phyloP scores from a whole-genome alignment of 1,140 invertebrate species.

The Physella acuta region DNA sequence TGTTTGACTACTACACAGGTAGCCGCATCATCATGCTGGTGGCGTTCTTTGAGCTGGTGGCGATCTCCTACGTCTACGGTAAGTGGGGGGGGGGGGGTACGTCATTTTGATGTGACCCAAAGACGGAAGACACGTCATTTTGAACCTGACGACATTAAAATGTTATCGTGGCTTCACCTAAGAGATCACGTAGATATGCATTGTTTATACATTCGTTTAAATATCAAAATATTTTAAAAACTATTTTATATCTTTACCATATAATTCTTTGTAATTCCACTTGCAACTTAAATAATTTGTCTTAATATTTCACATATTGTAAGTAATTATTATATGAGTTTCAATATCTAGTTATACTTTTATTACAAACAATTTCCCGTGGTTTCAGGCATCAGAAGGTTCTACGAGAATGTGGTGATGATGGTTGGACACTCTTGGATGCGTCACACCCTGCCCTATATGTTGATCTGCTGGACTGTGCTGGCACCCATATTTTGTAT shows the following conservation, averaged over 20 bases:
- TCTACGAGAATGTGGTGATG: conserved; percentile 68
- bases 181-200: too few species aligned
- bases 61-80: conserved; percentile 77
- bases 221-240: too few species aligned
- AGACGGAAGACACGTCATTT: not conserved
- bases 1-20: conserved; percentile 76
- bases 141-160: too few species aligned
- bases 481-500: conserved; percentile 67
- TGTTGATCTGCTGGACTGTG: conserved; percentile 67
- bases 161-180: too few species aligned
- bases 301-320: too few species aligned
- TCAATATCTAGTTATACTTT: too few species aligned
- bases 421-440: conserved; percentile 65
- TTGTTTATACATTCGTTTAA: too few species aligned
- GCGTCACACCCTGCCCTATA: conserved; percentile 64
- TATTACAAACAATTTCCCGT: too few species aligned
- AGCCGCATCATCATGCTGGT: conserved; percentile 73
- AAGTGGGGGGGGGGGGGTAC: conserved; percentile 25
- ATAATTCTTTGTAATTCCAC: too few species aligned
- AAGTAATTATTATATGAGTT: too few species aligned
- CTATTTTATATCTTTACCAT: too few species aligned
- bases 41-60: conserved; percentile 71
- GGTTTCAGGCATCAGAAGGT: conserved; percentile 63
- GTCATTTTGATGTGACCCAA: not conserved
- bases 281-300: too few species aligned